Evolutionary conservation across 1,140 invertebrate species (phyloP), one percentile per base, ranked within the genome.

Genomic region (Pygmarrhopalites habei): DNA sequence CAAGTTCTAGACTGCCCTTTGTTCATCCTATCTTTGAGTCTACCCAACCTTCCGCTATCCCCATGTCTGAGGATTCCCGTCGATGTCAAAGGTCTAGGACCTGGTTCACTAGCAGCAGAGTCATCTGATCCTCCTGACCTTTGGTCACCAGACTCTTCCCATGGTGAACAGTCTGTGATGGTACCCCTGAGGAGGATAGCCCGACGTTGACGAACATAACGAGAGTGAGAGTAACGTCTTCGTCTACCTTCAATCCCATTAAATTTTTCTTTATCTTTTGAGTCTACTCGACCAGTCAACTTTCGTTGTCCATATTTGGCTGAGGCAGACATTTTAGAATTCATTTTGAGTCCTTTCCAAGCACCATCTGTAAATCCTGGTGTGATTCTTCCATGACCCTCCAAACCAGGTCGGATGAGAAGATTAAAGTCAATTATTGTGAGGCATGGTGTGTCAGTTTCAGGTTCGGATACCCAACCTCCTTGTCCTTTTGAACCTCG

Each of bases 401-500:
- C 81, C 30, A 84, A 73, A 60, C 81, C 81, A 39, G 79, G 80
- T 51, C 81, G 75, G 1, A 83, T 83, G 71, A 86, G 79, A 73
- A 83, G 77, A 77, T 86, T 86, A 72, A 86, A 83, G 78, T 86
- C 85, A 70, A 86, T 85, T 67, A 86, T 85, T 23, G 83, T 82
- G 58, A 86, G 78, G 69, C 80, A 81, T 5, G 84, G 83, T 72
- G 75, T 72, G 21, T 75, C 23, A 32, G 52, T 41, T 15, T 60
- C 28, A 44, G 65, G 60, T 25, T 60, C 39, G 32, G 61, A 62
- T 53, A 58, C 28, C 49, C 35, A 61, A 7, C 35, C 49, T 25
- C 39, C 49, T 10, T 3, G 21, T 46, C 44, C 35, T 32, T 28
- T 51, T 41, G 4, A 21, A 1, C n/a, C 43, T 49, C n/a, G n/a